Conservation (phyloP, 1,140 invertebrate genomes). For the Orius insidiosus region DNA sequence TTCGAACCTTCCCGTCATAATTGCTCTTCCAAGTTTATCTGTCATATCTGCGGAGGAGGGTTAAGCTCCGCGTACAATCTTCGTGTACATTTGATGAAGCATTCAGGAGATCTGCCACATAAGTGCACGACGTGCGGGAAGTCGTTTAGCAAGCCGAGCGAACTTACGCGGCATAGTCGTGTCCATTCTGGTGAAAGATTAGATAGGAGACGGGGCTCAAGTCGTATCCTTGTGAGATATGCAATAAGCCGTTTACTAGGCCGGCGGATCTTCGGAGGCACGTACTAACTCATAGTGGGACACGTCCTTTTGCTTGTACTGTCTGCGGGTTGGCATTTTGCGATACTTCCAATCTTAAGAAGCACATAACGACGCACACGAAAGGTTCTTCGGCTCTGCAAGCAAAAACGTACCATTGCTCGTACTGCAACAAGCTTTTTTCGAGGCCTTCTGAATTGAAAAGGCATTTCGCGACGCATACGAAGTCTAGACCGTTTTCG, state of each 20-base stretch:
- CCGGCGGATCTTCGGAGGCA: constrained; percentile 6
- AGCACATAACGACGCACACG: constrained; percentile 1
- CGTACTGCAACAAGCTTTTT: constrained; percentile 4
- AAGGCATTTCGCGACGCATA: constrained; percentile 7
- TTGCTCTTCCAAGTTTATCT: constrained; percentile 15
- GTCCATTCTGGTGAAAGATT: not conserved
- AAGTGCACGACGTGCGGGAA: constrained; percentile 38
- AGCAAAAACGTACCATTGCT: too few species aligned
- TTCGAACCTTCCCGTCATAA: constrained; percentile 1
- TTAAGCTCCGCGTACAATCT: constrained; percentile 26
- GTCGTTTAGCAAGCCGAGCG: constrained; percentile 23
- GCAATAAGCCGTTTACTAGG: constrained; percentile 6
- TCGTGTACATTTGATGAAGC: constrained; percentile 27
- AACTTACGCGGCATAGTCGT: constrained; percentile 19
- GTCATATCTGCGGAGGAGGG: constrained; percentile 24
- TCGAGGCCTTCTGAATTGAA: constrained; percentile 3
- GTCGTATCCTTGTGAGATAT: constrained; percentile 3
- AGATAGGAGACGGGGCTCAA: not conserved
- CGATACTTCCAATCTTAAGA: constrained; percentile 10
- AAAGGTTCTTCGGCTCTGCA: not conserved
- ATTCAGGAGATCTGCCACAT: constrained; percentile 34
- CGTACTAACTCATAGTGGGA: constrained; percentile 1
- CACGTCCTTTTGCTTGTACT: constrained; percentile 4
- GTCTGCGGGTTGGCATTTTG: constrained; percentile 9
- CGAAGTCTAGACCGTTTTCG: constrained; percentile 3